These are phyloP conservation scores for Lepus timidus DNA, from an alignment of 2,113 vertebrate genomes.

Conservation along the genomic window DNA sequence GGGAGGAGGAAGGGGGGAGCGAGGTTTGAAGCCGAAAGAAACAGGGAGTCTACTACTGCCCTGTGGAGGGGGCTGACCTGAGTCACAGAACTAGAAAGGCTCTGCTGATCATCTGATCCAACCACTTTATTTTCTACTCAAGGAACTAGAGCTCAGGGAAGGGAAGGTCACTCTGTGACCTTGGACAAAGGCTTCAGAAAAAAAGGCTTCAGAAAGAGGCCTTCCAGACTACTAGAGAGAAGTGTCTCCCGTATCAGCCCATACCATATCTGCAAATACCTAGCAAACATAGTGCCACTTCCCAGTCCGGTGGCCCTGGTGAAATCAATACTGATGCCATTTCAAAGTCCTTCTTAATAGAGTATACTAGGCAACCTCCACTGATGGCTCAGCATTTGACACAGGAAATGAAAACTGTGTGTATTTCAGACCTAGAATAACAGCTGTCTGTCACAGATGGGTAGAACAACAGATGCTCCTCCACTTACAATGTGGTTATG, in stretches of 20 bases:
- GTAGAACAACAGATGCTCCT: not conserved
- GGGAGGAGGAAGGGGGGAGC: not conserved
- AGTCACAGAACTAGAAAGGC: slow-evolving; percentile 40
- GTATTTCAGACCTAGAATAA: slow-evolving; percentile 6
- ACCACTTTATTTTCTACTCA: slow-evolving; percentile 45
- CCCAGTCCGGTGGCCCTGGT: not conserved
- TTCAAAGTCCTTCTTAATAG: slow-evolving; percentile 45
- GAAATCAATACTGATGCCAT: slow-evolving; percentile 5
- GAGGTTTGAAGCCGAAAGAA: slow-evolving; percentile 41
- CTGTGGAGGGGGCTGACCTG: slow-evolving; percentile 10
- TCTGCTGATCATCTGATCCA: not conserved
- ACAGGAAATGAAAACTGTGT: slow-evolving; percentile 41
- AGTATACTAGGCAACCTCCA: not conserved
- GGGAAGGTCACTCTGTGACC: slow-evolving; percentile 12
- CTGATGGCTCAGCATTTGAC: not conserved
- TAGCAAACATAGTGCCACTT: not conserved
- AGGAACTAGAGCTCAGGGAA: slow-evolving; percentile 39
- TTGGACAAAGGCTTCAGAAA: not conserved
- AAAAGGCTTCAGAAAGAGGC: not conserved
- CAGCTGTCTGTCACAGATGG: slow-evolving; percentile 36
- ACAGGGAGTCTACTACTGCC: not conserved
- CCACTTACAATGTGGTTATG: not conserved
- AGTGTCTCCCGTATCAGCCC: not conserved
- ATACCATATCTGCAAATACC: slow-evolving; percentile 36
- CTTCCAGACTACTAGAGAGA: not conserved